Evolutionary conservation across 2,113 vertebrate species (phyloP), one percentile per base, ranked within the genome.

Genomic region (Setophaga petechia): DNA sequence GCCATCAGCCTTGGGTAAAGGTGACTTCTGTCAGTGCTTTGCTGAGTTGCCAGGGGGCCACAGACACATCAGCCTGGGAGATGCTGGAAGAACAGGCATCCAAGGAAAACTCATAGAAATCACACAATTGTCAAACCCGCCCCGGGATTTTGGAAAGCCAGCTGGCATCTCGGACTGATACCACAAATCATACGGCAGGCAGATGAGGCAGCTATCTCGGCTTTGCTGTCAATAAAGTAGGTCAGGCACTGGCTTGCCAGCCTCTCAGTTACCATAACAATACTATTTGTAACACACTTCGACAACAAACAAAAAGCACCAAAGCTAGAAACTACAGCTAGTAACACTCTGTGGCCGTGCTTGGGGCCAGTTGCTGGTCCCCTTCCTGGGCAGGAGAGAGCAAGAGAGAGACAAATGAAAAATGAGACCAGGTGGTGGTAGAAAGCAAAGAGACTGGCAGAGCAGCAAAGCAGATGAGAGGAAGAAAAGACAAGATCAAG

Each of bases 331-430:
- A 52, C 27, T 67, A 18, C 79, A 57, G 37, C 65, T 43, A 41
- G 44, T 21, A 61, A 37, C 22, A 16, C 33, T 10, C 46, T 0
- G 1, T 13, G 12, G 31, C 1, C 0, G 21, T n/a, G 44, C 31
- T 49, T 43, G 37, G 37, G 30, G 15, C 30, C 4, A 6, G 54
- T 46, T 1, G 0, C 28, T 0, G 1, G 44, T 66, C 5, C 5
- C 41, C 12, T 65, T 61, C 61, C 41, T 47, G 33, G 25, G 37
- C 44, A 54, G 51, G n/a, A 84, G 14, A 62, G 21, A 87, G 15
- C 59, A 82, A 76, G 51, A 57, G 79, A 88, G 84, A 89, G 24
- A 37, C 4, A 46, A 63, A 44, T 15, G 59, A 81, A 83, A 94
- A 93, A 81, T 51, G 58, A 77, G 78, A 71, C 12, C 16, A 39